Evolutionary conservation across 2,888 invertebrate species (phyloP), one percentile per base, ranked within the genome.

Genomic region (Calameuta pallipes): DNA sequence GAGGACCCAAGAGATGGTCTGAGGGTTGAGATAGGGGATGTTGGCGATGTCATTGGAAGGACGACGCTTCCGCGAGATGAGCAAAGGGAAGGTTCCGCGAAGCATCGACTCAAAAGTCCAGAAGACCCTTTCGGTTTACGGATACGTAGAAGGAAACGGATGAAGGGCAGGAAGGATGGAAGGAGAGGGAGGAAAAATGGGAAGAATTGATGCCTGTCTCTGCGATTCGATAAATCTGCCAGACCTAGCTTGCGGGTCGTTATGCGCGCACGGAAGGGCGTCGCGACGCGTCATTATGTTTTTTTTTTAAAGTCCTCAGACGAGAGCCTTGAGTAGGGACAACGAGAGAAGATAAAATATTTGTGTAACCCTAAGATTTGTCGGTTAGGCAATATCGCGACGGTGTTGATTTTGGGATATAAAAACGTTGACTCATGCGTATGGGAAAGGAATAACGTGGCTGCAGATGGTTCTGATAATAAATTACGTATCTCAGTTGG

Each of bases 161-260:
- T 9, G 6, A 78, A 71, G 79, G 79, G 34, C 35, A 34, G 70
- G 15, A 11, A 76, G 75, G n/a, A 4, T 31, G 69, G 23, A n/a
- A 1, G 35, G 4, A n/a, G 13, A 30, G 68, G 41, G 23, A 12
- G 76, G 70, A 68, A 23, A 13, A 34, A 30, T n/a, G 11, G 33
- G 35, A 76, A 76, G 15, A 69, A 70, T 74, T 2, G 56, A 56
- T 23, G 56, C 23, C 23, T 56, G 56, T 56, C 56, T 56, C 56
- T 1, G 56, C 56, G 23, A 56, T 56, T 56, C 56, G 56, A 56
- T 23, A 56, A 56, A 9, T 15, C 23, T 23, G 56, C 23, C 56
- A 23, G 56, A 56, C 9, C 23, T 23, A 6, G 23, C 23, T 56
- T 1, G 23, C 23, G 56, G 56, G 23, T 56, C 56, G 56, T 56